Evolutionary conservation across 2,888 invertebrate species (phyloP).

Genomic region (Lasioglossum vierecki): DNA sequence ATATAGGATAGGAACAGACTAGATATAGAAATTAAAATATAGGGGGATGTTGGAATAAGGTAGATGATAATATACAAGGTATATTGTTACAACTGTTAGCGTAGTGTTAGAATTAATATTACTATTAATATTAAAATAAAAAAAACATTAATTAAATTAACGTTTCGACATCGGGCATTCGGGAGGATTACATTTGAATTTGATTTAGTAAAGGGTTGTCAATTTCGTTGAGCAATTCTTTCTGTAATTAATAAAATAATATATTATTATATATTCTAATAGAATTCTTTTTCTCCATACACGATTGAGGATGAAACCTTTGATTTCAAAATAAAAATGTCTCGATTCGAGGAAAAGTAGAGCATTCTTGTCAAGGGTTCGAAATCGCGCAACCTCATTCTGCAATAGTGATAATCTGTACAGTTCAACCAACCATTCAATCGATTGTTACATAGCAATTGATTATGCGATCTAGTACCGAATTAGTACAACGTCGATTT

Average conservation of each 20-base stretch:
- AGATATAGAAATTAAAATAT: too few relatives aligned
- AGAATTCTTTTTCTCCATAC: not conserved
- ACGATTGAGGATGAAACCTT: not conserved
- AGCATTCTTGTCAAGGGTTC: conserved; percentile 37
- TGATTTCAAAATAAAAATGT: not conserved
- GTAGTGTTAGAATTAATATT: too few relatives aligned
- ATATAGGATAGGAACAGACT: too few relatives aligned
- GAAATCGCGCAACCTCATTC: conserved; percentile 42
- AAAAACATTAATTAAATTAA: not conserved
- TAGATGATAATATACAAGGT: too few relatives aligned
- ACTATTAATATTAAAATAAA: too few relatives aligned
- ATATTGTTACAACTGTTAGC: too few relatives aligned
- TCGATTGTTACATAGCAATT: conserved; percentile 41
- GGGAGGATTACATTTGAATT: not conserved
- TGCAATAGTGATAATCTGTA: not conserved
- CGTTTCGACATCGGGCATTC: not conserved
- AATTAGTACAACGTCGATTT: conserved; percentile 47
- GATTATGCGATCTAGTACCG: conserved; percentile 42
- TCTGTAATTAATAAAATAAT: not conserved
- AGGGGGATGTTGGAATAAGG: too few relatives aligned
- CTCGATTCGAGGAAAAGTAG: conserved; percentile 33
- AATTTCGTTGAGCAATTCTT: not conserved
- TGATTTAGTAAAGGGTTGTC: not conserved
- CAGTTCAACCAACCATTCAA: not conserved
- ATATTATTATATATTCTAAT: not conserved